Evolutionary conservation across 2,888 invertebrate species (phyloP).

Genomic region (Heteromyza rotundicornis): DNA sequence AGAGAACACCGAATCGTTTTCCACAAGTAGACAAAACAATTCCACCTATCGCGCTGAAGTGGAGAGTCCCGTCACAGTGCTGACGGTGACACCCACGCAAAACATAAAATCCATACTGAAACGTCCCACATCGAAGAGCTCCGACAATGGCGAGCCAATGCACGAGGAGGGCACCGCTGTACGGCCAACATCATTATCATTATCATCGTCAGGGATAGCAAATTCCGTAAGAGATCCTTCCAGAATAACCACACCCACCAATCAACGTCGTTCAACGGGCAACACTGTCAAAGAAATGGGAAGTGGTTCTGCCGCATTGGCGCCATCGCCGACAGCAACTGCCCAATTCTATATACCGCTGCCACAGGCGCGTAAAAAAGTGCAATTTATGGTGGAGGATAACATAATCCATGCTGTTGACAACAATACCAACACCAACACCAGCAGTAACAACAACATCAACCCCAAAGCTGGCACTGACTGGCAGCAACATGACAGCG

Average conservation of each 20-base stretch:
- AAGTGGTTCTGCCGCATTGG: constrained; percentile 16
- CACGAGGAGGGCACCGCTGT: neutral
- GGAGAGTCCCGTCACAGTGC: constrained; percentile 37
- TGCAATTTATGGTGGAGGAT: constrained; percentile 75
- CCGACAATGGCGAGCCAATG: constrained; percentile 13
- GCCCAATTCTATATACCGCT: constrained; percentile 56
- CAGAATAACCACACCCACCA: constrained; percentile 28
- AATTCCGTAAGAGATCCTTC: too few species aligned
- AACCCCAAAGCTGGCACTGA: constrained; percentile 6
- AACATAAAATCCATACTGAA: constrained; percentile 69
- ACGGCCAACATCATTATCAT: neutral
- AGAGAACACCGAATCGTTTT: neutral
- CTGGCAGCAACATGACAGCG: too few species aligned
- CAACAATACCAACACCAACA: constrained; percentile 22
- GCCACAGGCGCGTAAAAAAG: constrained; percentile 69
- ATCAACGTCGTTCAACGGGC: constrained; percentile 15
- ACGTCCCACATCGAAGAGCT: constrained; percentile 59
- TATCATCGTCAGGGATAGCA: neutral
- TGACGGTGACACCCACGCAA: constrained; percentile 48
- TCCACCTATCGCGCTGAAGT: constrained; percentile 17
- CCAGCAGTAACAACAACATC: constrained; percentile 17
- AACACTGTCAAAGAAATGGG: constrained; percentile 19
- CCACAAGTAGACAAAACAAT: neutral
- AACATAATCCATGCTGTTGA: constrained; percentile 50
- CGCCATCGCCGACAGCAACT: constrained; percentile 42